These are phyloP conservation scores for Gonatopus flavifemur DNA, from an alignment of 1,140 invertebrate species.

Conservation along the genomic window DNA sequence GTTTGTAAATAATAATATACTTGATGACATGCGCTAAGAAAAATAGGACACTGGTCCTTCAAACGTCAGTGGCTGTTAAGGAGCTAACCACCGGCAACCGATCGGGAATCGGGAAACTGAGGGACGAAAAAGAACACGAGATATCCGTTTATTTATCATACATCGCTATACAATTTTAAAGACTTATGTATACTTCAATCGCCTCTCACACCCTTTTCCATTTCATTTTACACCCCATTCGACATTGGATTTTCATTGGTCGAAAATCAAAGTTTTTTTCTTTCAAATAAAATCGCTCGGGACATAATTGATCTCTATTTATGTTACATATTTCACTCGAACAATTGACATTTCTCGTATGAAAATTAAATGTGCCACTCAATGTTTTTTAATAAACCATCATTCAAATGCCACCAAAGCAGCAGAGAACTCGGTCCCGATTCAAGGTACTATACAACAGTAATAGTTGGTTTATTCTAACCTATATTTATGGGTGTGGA, in stretches of 20 bases:
- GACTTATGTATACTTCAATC: slow-evolving; percentile 4
- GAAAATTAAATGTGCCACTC: slow-evolving; percentile 2
- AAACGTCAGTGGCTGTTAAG: neutral
- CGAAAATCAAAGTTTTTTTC: neutral
- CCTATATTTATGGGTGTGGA: neutral
- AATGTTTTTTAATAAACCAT: slow-evolving; percentile 15
- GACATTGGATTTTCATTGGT: neutral
- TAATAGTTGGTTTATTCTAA: neutral
- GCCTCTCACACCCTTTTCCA: slow-evolving; percentile 5
- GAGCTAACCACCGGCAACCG: too few relatives aligned
- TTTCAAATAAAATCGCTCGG: neutral
- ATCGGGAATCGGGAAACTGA: too few relatives aligned
- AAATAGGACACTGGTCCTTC: slow-evolving; percentile 23
- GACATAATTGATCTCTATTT: too few relatives aligned
- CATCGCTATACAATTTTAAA: neutral
- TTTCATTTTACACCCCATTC: neutral
- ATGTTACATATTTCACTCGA: too few relatives aligned
- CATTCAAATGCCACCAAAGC: slow-evolving; percentile 43
- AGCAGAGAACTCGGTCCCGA: slow-evolving; percentile 36
- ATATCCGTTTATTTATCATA: neutral
- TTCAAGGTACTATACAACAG: slow-evolving; percentile 38
- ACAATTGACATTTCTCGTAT: too few relatives aligned
- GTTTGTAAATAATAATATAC: too few relatives aligned
- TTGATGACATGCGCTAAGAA: slow-evolving; percentile 29
- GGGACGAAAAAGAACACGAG: neutral